Base-by-base conservation (phyloP, 2,113 vertebrate genomes). In the Sterrhoptilus dennistouni region DNA sequence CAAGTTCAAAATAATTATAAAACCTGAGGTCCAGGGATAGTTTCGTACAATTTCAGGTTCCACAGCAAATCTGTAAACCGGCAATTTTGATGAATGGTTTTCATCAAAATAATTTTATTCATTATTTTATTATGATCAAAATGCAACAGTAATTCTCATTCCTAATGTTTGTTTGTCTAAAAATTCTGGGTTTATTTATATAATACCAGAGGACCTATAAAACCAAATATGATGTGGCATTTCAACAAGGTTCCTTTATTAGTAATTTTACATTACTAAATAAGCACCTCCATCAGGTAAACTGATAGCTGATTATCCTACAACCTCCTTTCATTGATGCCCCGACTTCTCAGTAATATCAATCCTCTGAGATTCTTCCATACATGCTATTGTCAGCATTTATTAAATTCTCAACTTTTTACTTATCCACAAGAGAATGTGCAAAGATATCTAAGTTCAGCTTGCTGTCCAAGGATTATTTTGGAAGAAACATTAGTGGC, bases 391-490 rank as follows among this genome's bases (percentile, higher is more conserved):
- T 89, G 90, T 49, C 93, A 96, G 95, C 12, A 29, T 90, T 97
- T 97, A 97, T 95, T 47, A 96, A 95, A 96, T 93, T 91, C 63
- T 92, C 83, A 96, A 95, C 52, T 94, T 96, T 95, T 97, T 96
- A 95, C 77, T 88, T 64, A 75, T 93, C 29, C 95, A 82, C 85
- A 59, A 56, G 97, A 96, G 95, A 97, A 83, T 77, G 79, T 84
- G 61, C 63, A 94, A 97, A 96, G 95, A 89, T 93, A 96, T 96
- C 89, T 96, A 94, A 92, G 95, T 96, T 97, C 92, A 95, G 95
- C 59, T 93, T 96, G 83, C 88, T 96, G 97, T 93, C 95, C 96
- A 97, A 97, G 87, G 96, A 97, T 97, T 97, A 97, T 96, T 97
- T 86, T 97, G 95, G 94, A 96, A 96, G 96, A 97, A 97, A 95